These are phyloP conservation scores for Euleptes europaea DNA, from an alignment of 2,113 vertebrate species.

Conservation along the genomic window DNA sequence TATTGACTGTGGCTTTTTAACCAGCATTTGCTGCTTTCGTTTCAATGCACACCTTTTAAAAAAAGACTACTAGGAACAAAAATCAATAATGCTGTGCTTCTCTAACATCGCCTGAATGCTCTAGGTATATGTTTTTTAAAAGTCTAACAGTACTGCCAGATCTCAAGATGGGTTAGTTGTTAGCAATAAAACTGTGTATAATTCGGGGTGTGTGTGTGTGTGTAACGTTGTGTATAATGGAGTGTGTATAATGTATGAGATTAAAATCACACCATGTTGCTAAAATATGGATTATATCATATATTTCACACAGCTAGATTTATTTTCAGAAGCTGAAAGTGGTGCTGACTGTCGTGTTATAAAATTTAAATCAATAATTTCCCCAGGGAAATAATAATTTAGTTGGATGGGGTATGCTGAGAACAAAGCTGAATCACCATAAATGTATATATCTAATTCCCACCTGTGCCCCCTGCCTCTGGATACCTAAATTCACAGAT, in stretches of 20 bases:
- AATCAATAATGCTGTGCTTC: neutral
- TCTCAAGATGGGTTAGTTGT: no score
- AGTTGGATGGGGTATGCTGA: neutral
- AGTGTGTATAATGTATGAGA: slow-evolving; percentile 13
- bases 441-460: no score
- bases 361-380: neutral
- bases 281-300: neutral
- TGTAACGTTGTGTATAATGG: no score
- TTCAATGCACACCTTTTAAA: slow-evolving; percentile 34
- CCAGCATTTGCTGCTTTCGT: slow-evolving; percentile 29
- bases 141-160: neutral
- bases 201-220: no score
- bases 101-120: neutral
- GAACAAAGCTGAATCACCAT: neutral
- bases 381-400: neutral
- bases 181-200: slow-evolving; percentile 27
- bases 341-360: neutral
- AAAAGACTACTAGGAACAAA: slow-evolving; percentile 14
- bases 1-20: slow-evolving; percentile 24
- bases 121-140: slow-evolving; percentile 32
- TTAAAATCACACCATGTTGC: neutral
- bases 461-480: no score
- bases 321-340: neutral
- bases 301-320: neutral
- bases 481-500: no score